These are phyloP conservation scores for Lasioglossum pauxillum DNA, from an alignment of 2,888 invertebrate genomes.

Conservation along the genomic window DNA sequence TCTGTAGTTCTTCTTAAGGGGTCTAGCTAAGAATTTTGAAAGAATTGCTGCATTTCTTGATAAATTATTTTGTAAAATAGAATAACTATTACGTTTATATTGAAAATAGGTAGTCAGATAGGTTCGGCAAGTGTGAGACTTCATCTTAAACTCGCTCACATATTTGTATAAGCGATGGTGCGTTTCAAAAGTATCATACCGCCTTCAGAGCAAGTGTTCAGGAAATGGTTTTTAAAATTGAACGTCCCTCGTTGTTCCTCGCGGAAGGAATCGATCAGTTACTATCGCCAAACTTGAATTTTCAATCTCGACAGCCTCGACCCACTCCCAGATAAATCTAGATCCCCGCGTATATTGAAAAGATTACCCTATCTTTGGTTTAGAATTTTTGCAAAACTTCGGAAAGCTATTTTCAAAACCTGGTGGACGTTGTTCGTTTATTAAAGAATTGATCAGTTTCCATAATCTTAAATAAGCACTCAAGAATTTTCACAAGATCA, in stretches of 20 bases:
- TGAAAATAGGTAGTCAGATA: background rate
- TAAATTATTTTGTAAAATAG: background rate
- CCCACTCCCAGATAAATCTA: background rate
- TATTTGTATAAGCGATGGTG: background rate
- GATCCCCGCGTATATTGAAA: background rate
- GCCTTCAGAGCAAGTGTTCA: background rate
- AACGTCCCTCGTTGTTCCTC: background rate
- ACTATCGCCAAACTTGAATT: background rate
- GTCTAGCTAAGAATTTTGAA: background rate
- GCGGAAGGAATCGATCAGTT: background rate
- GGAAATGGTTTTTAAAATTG: slow-evolving; percentile 9
- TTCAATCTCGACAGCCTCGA: background rate
- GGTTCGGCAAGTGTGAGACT: background rate
- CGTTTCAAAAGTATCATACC: background rate
- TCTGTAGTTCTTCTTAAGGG: no score
- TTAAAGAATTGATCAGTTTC: background rate
- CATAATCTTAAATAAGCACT: no score
- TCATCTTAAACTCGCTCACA: background rate
- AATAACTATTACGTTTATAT: background rate
- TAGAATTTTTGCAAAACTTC: background rate
- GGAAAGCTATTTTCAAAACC: background rate
- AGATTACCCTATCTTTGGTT: background rate
- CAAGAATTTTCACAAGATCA: no score
- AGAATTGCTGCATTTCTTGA: background rate
- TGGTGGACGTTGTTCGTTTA: background rate